Conservation (phyloP, 2,888 invertebrate genomes). For the Nemoura dubitans region DNA sequence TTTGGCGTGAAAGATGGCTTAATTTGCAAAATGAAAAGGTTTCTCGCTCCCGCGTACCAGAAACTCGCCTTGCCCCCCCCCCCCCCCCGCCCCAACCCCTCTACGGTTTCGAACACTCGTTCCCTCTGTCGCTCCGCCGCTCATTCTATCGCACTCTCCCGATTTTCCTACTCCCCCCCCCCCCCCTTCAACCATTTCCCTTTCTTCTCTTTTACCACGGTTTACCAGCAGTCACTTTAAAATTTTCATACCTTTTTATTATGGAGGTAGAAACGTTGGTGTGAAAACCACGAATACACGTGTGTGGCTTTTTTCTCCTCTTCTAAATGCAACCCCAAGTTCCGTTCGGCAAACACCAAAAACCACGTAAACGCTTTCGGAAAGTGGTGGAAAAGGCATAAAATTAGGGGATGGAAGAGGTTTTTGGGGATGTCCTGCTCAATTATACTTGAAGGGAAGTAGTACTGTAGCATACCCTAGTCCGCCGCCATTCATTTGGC, state of each 20-base stretch:
- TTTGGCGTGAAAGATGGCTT: constrained; percentile 40
- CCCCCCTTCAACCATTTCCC: constrained; percentile 51
- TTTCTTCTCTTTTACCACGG: constrained; percentile 42
- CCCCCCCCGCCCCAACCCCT: constrained; percentile 56
- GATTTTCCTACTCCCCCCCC: constrained; percentile 48
- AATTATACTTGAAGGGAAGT: neutral
- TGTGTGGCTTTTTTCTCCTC: neutral
- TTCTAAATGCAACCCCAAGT: constrained; percentile 34
- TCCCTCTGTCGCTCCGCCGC: constrained; percentile 53
- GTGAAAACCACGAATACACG: constrained; percentile 46
- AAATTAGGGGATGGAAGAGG: neutral
- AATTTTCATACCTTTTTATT: constrained; percentile 37
- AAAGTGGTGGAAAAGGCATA: neutral
- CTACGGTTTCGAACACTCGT: constrained; percentile 48
- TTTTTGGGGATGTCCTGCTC: constrained; percentile 18
- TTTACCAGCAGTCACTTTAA: constrained; percentile 37
- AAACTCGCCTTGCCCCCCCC: constrained; percentile 58
- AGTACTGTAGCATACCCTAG: neutral
- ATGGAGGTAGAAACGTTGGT: constrained; percentile 41
- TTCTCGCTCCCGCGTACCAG: constrained; percentile 54
- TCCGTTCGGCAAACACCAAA: neutral
- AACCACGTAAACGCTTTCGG: neutral
- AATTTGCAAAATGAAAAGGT: constrained; percentile 42
- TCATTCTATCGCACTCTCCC: constrained; percentile 51
- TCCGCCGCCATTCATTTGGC: neutral